Percentiles rank a stretch among this genome's conserved stretches.
phyloP scores from a whole-genome alignment of 2,797 vertebrate species.

The Centropyge bicolor region DNA sequence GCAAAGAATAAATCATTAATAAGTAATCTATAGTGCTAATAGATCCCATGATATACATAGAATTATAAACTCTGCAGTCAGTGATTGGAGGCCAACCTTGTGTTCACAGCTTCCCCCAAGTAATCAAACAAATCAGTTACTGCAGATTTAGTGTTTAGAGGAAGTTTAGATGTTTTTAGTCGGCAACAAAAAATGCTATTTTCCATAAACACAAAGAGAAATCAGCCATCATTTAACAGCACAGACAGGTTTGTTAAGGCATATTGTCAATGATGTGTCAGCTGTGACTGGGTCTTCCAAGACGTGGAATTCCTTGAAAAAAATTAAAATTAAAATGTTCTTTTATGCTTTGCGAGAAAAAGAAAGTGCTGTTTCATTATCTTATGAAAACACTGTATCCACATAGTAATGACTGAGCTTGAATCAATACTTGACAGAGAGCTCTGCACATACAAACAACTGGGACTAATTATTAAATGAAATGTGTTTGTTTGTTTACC shows the following conservation, averaged over 20 bases:
- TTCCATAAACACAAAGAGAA: not conserved
- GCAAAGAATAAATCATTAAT: not conserved
- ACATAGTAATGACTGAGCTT: constrained; percentile 13
- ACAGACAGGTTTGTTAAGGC: not conserved
- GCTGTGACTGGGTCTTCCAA: not conserved
- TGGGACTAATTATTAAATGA: not conserved
- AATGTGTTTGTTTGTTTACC: constrained; percentile 1
- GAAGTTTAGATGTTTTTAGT: too few species aligned
- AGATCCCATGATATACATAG: not conserved
- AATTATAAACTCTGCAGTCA: not conserved
- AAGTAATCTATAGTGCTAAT: not conserved
- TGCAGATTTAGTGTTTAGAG: too few species aligned
- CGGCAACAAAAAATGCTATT: not conserved
- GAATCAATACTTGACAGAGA: not conserved
- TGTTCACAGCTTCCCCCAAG: not conserved
- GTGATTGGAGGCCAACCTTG: not conserved
- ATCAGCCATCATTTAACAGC: not conserved
- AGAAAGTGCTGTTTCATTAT: not conserved
- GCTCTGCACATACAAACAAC: not conserved
- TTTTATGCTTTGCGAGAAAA: not conserved
- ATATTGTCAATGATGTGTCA: not conserved
- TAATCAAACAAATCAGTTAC: not conserved
- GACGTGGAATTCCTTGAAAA: not conserved
- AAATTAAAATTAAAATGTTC: not conserved
- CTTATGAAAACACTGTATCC: not conserved